phyloP scores from a whole-genome alignment of 2,797 vertebrate genomes.

The Cyprinodon diabolis region DNA sequence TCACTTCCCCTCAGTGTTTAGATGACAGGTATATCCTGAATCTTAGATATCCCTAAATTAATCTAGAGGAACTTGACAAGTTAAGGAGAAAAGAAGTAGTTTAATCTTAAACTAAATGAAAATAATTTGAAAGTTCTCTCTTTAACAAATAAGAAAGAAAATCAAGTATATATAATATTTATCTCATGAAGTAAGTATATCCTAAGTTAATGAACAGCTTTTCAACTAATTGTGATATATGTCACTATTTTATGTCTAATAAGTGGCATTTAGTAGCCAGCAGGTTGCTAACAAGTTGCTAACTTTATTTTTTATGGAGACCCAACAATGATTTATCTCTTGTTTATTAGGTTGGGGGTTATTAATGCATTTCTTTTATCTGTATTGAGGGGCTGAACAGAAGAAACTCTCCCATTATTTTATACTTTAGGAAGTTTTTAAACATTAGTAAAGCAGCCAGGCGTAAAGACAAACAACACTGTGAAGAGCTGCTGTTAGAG shows the following conservation, averaged over 20 bases:
- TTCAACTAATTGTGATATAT: background rate
- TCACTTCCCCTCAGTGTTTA: background rate
- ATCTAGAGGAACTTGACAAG: constrained; percentile 2
- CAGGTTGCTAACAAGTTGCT: background rate
- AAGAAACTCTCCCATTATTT: background rate
- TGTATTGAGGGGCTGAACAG: background rate
- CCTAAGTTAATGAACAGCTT: background rate
- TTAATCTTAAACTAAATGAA: background rate
- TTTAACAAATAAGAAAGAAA: background rate
- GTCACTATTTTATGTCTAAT: background rate
- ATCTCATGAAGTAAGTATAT: background rate
- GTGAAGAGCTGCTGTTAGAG: background rate
- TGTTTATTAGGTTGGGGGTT: background rate
- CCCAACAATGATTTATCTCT: background rate
- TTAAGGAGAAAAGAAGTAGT: background rate
- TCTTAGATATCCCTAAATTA: background rate
- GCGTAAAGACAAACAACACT: background rate
- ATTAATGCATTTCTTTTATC: background rate
- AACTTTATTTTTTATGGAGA: background rate
- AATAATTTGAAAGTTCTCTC: background rate
- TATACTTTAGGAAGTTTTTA: background rate
- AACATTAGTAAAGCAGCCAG: background rate
- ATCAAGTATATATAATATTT: background rate
- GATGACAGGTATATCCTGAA: background rate
- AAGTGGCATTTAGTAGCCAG: background rate